Conservation (phyloP, 2,113 vertebrate genomes). For the Archilochus colubris region DNA sequence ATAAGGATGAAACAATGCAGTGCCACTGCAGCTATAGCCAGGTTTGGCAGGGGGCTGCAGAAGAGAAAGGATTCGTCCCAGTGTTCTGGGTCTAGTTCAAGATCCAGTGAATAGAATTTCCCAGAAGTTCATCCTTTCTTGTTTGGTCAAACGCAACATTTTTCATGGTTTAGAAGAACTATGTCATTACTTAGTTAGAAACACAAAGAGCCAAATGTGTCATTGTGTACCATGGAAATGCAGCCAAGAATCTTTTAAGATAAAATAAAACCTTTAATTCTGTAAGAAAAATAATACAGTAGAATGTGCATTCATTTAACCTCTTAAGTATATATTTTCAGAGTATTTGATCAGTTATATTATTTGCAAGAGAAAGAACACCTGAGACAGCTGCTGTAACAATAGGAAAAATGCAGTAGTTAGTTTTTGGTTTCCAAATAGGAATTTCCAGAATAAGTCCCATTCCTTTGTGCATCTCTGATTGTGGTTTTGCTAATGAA, state of each 20-base stretch:
- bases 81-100: slow-evolving; percentile 67
- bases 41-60: slow-evolving; percentile 64
- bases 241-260: slow-evolving; percentile 66
- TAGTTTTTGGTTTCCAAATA: background rate
- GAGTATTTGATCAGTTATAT: slow-evolving; percentile 51
- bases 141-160: slow-evolving; percentile 73
- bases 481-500: slow-evolving; percentile 20
- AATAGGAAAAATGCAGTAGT: slow-evolving; percentile 36
- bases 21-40: slow-evolving; percentile 42
- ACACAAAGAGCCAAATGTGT: slow-evolving; percentile 74
- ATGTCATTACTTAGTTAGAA: slow-evolving; percentile 70
- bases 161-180: slow-evolving; percentile 74
- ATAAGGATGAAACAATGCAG: slow-evolving; percentile 63
- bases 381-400: slow-evolving; percentile 53
- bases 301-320: slow-evolving; percentile 37
- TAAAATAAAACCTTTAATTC: slow-evolving; percentile 64
- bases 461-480: background rate
- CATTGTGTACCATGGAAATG: slow-evolving; percentile 69
- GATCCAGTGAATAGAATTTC: slow-evolving; percentile 72
- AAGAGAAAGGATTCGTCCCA: slow-evolving; percentile 59
- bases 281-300: slow-evolving; percentile 45
- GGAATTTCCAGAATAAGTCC: background rate
- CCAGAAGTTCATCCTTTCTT: slow-evolving; percentile 76
- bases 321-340: slow-evolving; percentile 55
- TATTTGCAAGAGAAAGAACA: slow-evolving; percentile 27